Evolutionary conservation across 2,797 vertebrate genomes (phyloP).

Genomic region (Myotis daubentonii): DNA sequence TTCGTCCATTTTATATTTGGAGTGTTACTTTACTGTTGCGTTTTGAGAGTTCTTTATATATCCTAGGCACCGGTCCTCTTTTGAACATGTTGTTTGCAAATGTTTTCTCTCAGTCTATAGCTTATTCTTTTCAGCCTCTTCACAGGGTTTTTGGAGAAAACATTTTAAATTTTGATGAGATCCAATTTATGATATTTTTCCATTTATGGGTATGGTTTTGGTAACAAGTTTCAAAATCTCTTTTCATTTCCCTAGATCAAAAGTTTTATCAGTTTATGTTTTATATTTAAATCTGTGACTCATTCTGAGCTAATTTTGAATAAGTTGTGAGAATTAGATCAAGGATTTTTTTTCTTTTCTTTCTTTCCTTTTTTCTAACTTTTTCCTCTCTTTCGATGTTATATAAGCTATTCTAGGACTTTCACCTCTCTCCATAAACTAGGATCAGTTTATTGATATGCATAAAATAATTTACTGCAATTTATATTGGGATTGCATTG

Average conservation of each 20-base stretch:
- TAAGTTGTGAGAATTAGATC: background rate
- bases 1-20: conserved; percentile 20
- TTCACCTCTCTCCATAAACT: background rate
- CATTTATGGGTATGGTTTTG: background rate
- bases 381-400: background rate
- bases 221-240: background rate
- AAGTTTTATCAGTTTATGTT: background rate
- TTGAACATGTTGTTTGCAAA: background rate
- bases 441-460: background rate
- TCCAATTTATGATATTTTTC: background rate
- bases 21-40: background rate
- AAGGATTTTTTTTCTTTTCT: background rate
- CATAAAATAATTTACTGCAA: background rate
- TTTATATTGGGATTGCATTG: background rate
- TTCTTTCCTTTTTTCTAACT: background rate
- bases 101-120: background rate
- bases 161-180: conserved; percentile 46
- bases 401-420: background rate
- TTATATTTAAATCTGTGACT: background rate
- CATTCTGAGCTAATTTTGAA: background rate
- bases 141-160: conserved; percentile 21
- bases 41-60: background rate
- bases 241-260: background rate
- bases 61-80: background rate
- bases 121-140: background rate